Evolutionary conservation across 1,140 invertebrate species (phyloP), one percentile per base, ranked within the genome.

Genomic region (Heliconius himera): DNA sequence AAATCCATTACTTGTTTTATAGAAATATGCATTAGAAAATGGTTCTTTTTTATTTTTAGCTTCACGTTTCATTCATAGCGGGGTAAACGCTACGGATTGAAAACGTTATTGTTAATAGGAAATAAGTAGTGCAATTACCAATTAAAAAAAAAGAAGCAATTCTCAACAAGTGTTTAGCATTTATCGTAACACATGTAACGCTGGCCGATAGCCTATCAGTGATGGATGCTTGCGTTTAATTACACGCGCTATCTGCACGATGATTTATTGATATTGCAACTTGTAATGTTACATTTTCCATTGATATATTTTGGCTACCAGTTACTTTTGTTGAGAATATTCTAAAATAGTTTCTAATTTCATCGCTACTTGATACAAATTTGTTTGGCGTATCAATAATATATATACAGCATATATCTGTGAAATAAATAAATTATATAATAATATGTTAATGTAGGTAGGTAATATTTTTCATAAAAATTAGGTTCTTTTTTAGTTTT

Each of bases 211-310:
- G 72, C 20, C 74, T 84, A 83, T 84, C 83, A 49, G 80, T 83
- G 80, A 84, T 84, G 81, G 83, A 84, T 83, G 78, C 46, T 54
- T 76, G 78, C 72, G 75, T 79, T 84, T 83, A 84, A 83, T 83
- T 81, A 84, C 78, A 46, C 76, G 26, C 83, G 54, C 76, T 85
- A 85, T 85, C 83, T 76, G 56, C 46, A n/a, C 60, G 51, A 85
- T 83, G 82, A 85, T 85, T 83, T 85, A 83, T 85, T 81, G 82
- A 85, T 85, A 85, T 85, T 83, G 81, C 71, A 81, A 66, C 56
- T 16, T 76, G 74, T 76, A 70, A 75, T 66, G 74, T 60, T 73
- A 77, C 54, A 78, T 66, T 66, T 66, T 16, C 60, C 33, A 77
- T 77, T 73, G 71, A 51, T 76, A 54, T 66, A 66, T 22, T 70